Evolutionary conservation across 1,140 invertebrate species (phyloP).

Genomic region (Chironomus tepperi): DNA sequence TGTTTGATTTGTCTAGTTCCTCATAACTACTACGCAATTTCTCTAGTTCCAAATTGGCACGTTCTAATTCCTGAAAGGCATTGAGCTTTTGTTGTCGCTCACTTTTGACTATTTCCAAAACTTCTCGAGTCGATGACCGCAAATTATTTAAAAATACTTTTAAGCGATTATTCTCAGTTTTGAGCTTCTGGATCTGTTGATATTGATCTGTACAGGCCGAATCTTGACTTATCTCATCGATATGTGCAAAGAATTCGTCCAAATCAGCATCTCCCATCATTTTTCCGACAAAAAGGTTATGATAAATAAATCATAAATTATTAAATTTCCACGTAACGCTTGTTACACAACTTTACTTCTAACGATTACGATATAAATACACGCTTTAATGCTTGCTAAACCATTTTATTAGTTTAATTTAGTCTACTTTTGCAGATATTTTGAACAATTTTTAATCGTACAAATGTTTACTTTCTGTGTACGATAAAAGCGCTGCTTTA

Average conservation of each 20-base stretch:
- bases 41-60: neutral
- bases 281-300: neutral
- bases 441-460: neutral
- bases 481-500: neutral
- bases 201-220: neutral
- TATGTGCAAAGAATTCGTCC: neutral
- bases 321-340: neutral
- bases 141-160: neutral
- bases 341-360: neutral
- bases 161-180: neutral
- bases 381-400: neutral
- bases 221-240: neutral
- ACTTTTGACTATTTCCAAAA: neutral
- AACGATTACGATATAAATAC: neutral
- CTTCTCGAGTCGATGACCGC: neutral
- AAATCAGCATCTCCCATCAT: neutral
- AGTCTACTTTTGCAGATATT: neutral
- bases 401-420: neutral
- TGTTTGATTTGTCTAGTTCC: neutral
- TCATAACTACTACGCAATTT: neutral
- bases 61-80: neutral
- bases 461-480: neutral
- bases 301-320: constrained; percentile 3
- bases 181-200: neutral
- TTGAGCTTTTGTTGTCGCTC: neutral